phyloP scores from a whole-genome alignment of 2,797 vertebrate genomes.

The Picus viridis region DNA sequence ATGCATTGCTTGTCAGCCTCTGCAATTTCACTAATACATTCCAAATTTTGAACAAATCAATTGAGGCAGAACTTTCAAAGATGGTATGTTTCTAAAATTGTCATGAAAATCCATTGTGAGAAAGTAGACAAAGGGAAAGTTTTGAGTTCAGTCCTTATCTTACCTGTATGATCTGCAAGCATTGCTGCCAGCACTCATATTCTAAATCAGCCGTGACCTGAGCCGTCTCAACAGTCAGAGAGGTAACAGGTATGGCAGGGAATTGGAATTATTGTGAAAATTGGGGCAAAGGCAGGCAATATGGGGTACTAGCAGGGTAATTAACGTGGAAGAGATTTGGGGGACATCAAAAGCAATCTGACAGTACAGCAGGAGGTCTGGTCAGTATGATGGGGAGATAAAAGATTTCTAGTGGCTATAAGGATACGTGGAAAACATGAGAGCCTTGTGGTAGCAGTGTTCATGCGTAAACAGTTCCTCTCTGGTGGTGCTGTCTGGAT shows the following conservation, averaged over 20 bases:
- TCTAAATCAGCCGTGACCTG: rapidly evolving
- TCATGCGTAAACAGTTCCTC: neutral
- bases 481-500: neutral
- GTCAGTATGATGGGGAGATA: neutral
- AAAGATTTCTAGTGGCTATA: neutral
- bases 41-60: neutral
- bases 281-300: neutral
- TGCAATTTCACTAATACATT: neutral
- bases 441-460: neutral
- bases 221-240: neutral
- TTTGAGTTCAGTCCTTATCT: neutral
- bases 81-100: neutral
- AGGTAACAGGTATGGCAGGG: neutral
- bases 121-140: neutral
- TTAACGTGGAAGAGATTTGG: neutral
- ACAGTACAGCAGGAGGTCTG: neutral
- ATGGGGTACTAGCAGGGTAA: neutral
- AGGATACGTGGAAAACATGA: neutral
- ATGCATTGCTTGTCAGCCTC: neutral
- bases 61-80: neutral
- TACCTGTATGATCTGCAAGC: neutral
- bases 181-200: neutral
- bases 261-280: neutral
- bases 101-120: neutral
- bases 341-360: neutral